phyloP scores from a whole-genome alignment of 2,888 invertebrate genomes.

The Apodemia hepburni region DNA sequence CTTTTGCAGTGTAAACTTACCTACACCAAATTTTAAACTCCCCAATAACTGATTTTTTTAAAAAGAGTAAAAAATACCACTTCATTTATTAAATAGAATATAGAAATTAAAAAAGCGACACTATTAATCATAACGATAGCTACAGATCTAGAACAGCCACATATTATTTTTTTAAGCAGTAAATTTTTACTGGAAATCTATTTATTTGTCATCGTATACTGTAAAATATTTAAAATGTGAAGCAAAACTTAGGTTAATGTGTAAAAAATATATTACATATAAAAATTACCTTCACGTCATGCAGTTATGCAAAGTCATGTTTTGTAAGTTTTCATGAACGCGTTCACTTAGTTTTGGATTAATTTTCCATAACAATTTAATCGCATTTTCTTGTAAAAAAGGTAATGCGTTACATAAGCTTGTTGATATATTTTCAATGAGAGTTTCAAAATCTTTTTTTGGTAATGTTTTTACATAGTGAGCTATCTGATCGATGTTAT shows the following conservation, averaged over 20 bases:
- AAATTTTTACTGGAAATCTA: too few species aligned
- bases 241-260: neutral
- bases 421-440: conserved; percentile 88
- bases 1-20: too few species aligned
- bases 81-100: too few species aligned
- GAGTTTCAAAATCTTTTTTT: conserved; percentile 82
- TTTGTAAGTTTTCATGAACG: neutral
- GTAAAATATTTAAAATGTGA: too few species aligned
- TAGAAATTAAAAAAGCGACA: too few species aligned
- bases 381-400: conserved; percentile 73
- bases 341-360: conserved; percentile 8
- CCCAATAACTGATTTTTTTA: too few species aligned
- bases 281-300: neutral
- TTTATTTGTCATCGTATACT: too few species aligned
- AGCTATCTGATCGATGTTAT: conserved; percentile 90
- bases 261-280: neutral
- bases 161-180: too few species aligned
- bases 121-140: too few species aligned
- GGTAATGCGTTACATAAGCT: conserved; percentile 82
- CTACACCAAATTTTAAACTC: too few species aligned
- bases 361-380: conserved; percentile 10
- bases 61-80: too few species aligned
- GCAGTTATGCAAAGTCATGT: neutral
- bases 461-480: conserved; percentile 35
- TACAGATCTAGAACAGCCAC: too few species aligned